A percentile compares a stretch with the other conserved stretches of the same genome.
Evolutionary conservation across 2,888 invertebrate species (phyloP).

Genomic region (Cephus rjabovi): DNA sequence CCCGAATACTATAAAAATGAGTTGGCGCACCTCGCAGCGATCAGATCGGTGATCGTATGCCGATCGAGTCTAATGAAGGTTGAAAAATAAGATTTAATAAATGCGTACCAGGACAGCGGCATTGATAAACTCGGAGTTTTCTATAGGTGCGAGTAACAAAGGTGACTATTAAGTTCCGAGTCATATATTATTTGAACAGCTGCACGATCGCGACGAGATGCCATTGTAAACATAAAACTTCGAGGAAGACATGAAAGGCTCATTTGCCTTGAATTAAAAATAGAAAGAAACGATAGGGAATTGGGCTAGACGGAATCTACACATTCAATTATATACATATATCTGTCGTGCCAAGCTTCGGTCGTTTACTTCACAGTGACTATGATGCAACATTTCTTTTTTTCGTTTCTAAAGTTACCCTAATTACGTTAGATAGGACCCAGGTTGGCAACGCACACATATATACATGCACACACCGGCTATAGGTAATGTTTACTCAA

Average conservation of each 20-base stretch:
- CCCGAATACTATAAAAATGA: slow-evolving; percentile 36
- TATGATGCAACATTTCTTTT: slow-evolving; percentile 39
- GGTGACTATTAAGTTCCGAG: no score
- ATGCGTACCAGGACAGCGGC: no score
- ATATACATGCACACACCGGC: slow-evolving; percentile 61
- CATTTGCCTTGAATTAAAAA: no score
- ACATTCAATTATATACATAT: slow-evolving; percentile 65
- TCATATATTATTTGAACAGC: no score
- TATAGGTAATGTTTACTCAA: slow-evolving; percentile 54
- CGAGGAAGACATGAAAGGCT: no score
- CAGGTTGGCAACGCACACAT: slow-evolving; percentile 62
- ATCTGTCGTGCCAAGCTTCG: slow-evolving; percentile 62
- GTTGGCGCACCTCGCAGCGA: slow-evolving; percentile 44
- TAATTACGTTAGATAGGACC: slow-evolving; percentile 35
- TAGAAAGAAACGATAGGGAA: slow-evolving; percentile 39
- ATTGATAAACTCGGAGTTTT: no score
- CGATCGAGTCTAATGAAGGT: slow-evolving; percentile 27
- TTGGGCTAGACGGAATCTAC: slow-evolving; percentile 66
- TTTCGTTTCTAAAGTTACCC: slow-evolving; percentile 4
- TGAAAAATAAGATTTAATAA: no score
- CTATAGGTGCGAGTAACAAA: no score
- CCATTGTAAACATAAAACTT: no score
- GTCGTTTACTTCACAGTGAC: slow-evolving; percentile 47
- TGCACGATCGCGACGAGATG: no score
- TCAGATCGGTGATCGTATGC: slow-evolving; percentile 36